A percentile compares a stretch with the other conserved stretches of the same genome.
Evolutionary conservation across 2,113 vertebrate species (phyloP).

Genomic region (Scomber japonicus): DNA sequence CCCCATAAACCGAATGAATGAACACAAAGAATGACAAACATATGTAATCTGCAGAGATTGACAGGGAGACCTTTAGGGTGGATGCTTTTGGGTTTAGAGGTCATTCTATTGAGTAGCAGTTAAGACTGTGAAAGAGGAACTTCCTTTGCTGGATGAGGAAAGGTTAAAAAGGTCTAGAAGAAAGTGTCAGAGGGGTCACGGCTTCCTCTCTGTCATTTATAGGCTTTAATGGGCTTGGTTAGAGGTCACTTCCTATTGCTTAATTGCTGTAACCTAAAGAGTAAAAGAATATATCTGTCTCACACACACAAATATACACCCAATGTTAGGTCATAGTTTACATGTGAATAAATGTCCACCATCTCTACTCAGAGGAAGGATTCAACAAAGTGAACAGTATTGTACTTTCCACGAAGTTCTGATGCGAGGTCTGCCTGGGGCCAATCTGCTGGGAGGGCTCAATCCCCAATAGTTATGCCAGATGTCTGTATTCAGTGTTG

Average conservation of each 20-base stretch:
- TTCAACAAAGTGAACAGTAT: neutral
- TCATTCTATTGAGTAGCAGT: conserved; percentile 51
- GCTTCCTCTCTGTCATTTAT: conserved; percentile 66
- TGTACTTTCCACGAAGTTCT: conserved; percentile 22
- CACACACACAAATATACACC: conserved; percentile 24
- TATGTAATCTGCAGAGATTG: conserved; percentile 33
- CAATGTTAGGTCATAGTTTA: neutral
- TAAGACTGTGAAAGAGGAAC: conserved; percentile 56
- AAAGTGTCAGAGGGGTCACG: conserved; percentile 64
- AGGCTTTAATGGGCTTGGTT: conserved; percentile 49
- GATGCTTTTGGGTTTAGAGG: conserved; percentile 22
- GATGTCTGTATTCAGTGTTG: conserved; percentile 44
- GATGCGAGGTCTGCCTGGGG: conserved; percentile 15
- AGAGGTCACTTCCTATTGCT: conserved; percentile 65
- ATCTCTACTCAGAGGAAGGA: neutral
- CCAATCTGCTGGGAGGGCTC: conserved; percentile 19
- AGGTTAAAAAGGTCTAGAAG: conserved; percentile 63
- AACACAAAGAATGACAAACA: conserved; percentile 20
- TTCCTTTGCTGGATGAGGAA: conserved; percentile 73
- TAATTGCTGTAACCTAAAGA: conserved; percentile 39
- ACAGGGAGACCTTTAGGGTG: conserved; percentile 42
- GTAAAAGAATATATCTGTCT: conserved; percentile 12
- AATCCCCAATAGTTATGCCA: conserved; percentile 41
- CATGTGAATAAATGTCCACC: neutral
- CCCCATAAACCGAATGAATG: neutral